phyloP scores from a whole-genome alignment of 2,113 vertebrate genomes.

The Ageneiosus marmoratus region DNA sequence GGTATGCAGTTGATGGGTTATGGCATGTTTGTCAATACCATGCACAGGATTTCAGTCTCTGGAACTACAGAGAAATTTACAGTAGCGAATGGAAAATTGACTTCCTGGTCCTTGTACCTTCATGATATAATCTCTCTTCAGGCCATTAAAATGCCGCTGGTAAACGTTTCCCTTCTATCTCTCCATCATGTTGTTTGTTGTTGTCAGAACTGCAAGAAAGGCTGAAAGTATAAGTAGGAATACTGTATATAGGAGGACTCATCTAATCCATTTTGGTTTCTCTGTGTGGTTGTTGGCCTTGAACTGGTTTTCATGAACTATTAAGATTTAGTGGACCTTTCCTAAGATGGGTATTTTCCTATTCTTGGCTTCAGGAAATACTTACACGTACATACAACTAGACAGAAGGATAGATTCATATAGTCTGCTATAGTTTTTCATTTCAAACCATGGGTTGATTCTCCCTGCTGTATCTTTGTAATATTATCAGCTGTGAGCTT shows the following conservation, averaged over 20 bases:
- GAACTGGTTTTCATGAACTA: constrained; percentile 30
- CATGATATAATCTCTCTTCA: constrained; percentile 26
- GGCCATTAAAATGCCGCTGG: background rate
- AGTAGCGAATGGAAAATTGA: background rate
- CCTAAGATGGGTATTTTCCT: background rate
- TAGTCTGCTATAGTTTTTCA: background rate
- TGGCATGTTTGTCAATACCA: background rate
- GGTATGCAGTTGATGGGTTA: constrained; percentile 15
- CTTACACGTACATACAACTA: too few relatives aligned
- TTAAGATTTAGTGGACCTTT: constrained; percentile 28
- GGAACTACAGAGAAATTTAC: background rate
- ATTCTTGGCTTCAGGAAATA: background rate
- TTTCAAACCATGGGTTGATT: background rate
- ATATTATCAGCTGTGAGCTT: constrained; percentile 6
- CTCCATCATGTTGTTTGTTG: background rate
- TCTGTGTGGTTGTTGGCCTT: background rate
- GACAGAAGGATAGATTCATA: constrained; percentile 13
- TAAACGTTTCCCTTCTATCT: constrained; percentile 5
- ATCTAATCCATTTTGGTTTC: background rate
- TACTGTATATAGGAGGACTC: background rate
- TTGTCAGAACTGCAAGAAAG: background rate
- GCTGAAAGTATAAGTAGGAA: background rate
- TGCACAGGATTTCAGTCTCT: constrained; percentile 1
- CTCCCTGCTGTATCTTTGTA: background rate
- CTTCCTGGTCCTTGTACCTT: constrained; percentile 5